These are phyloP conservation scores for Orius insidiosus DNA, from an alignment of 1,140 invertebrate genomes.

Conservation along the genomic window DNA sequence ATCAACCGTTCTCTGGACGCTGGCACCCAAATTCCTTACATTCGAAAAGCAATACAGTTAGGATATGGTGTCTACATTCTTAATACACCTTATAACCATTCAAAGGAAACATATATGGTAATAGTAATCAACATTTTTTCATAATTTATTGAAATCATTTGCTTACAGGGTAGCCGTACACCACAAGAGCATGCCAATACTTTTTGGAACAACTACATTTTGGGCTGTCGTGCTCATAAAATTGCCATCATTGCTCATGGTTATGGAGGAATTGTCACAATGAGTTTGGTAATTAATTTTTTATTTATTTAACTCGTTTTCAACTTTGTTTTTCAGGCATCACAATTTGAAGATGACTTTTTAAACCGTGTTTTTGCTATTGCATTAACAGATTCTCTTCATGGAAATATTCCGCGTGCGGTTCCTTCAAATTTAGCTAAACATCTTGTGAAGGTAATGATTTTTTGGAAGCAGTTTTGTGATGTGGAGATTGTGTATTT, in stretches of 20 bases:
- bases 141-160: slow-evolving; percentile 6
- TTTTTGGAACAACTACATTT: slow-evolving; percentile 50
- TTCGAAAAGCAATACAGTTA: slow-evolving; percentile 39
- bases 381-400: slow-evolving; percentile 50
- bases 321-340: slow-evolving; percentile 22
- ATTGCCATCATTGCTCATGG: slow-evolving; percentile 60
- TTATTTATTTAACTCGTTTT: background rate
- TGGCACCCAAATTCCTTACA: slow-evolving; percentile 60
- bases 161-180: slow-evolving; percentile 28
- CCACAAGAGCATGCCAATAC: slow-evolving; percentile 43
- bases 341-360: slow-evolving; percentile 33
- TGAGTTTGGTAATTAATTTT: slow-evolving; percentile 34
- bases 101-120: background rate
- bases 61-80: slow-evolving; percentile 54
- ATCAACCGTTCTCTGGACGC: slow-evolving; percentile 56
- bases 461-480: no score
- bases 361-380: slow-evolving; percentile 44
- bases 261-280: slow-evolving; percentile 47
- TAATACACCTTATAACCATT: slow-evolving; percentile 55
- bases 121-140: no score
- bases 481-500: slow-evolving; percentile 1
- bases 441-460: slow-evolving; percentile 27
- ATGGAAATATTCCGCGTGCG: slow-evolving; percentile 24
- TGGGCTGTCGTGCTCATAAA: slow-evolving; percentile 34
- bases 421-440: slow-evolving; percentile 22